Base-by-base conservation (phyloP, 2,797 vertebrate species). In the Lepus townsendii region DNA sequence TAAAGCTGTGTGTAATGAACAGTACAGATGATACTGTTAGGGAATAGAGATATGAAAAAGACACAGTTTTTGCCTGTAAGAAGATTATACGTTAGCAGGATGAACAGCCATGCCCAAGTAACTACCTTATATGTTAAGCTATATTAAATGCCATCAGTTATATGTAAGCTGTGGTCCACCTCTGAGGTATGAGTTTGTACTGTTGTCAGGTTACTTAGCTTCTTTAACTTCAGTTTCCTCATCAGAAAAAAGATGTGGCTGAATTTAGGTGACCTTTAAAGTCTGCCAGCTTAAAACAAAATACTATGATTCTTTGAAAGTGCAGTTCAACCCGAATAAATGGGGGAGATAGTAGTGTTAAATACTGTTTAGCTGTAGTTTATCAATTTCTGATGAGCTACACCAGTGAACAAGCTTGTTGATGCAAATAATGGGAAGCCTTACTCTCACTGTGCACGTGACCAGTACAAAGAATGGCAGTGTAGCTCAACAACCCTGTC, bases 321-420 rank as follows among this genome's bases (percentile, higher is more conserved):
- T 69, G 78, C 75, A 96, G 93, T 89, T 96, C 80, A 85, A 19
- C 47, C 52, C 38, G 93, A 85, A 85, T 94, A 52, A 93, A 26
- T 88, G 73, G 63, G 24, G 30, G 4, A 47, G 52, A 82, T 54
- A 72, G 35, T 79, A 38, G 20, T 77, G 27, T 68, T 93, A 68
- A 83, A n/a, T 82, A 50, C 13, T 63, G 0, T 20, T 6, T 60
- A 26, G 32, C 86, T 47, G 42, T 47, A 47, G 42, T 47, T 47
- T 47, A 47, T 47, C 47, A 65, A 5, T 50, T 75, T 89, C 73
- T 77, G 52, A 82, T 73, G 27, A 68, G 35, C 50, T 88, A 60
- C 22, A 63, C 32, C 69, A 71, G 20, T 63, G 57, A 95, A 26
- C 32, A 88, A 52, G 80, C 35, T 75, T 83, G 12, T 57, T 73